Base-by-base conservation (phyloP, 2,888 invertebrate genomes). In the Cyaniris semiargus region DNA sequence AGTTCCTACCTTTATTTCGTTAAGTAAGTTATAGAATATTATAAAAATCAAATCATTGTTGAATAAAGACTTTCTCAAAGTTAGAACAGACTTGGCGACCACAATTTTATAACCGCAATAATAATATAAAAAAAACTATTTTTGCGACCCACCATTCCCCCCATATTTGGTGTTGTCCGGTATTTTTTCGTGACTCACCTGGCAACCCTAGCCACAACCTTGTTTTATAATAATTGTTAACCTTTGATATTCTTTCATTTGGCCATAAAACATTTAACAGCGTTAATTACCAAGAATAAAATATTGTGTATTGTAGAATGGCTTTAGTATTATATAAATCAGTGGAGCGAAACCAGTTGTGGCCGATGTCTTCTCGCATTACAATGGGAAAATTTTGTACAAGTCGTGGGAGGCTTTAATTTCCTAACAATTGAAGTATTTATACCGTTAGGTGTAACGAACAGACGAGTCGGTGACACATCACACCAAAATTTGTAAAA, bases 351-450 rank as follows among this genome's bases (percentile, higher is more conserved):
- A 79, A 81, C 84, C 77, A 78, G 79, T 81, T 80, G 80, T 79
- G 82, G 81, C 79, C 79, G 78, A 78, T 81, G 81, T 80, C 79
- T 81, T 85, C 84, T 85, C 83, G 81, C 80, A 78, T 85, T 85
- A 83, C 84, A 82, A 80, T 85, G 85, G 83, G 85, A 85, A 85
- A 83, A 81, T 81, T 78, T 79, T 78, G 76, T 80, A 78, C 80
- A 78, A 77, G 78, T 81, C 82, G 80, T 81, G 80, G 80, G 81
- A 82, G 76, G 77, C 75, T 78, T 70, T 78, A 79, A 79, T 76
- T 78, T 77, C 66, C 75, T 76, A 79, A 80, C 74, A 74, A 74
- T 74, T 74, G 74, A 53, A 74, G 23, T 21, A 10, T 38, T 27
- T 53, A 27, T 48, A 74, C 74, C 53, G 74, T 74, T 74, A 48